Percentiles rank a stretch among this genome's conserved stretches.
phyloP scores from a whole-genome alignment of 2,888 invertebrate species.

The Hermaeophaga mercurialis region DNA sequence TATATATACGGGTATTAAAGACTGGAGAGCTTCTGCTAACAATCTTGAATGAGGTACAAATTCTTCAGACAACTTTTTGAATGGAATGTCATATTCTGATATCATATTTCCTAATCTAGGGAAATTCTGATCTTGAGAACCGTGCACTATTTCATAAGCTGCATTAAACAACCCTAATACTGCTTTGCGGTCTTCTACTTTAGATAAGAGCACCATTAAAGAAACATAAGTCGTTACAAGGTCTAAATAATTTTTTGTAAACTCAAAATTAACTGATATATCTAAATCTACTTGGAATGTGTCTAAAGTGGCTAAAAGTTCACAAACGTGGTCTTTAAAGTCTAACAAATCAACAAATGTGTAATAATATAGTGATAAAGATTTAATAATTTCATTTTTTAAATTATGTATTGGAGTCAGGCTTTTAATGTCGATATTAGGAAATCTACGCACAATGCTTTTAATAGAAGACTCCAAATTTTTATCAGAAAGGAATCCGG shows the following conservation, averaged over 20 bases:
- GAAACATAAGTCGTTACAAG: slow-evolving; percentile 92
- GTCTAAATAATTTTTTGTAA: slow-evolving; percentile 95
- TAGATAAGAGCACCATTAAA: slow-evolving; percentile 95
- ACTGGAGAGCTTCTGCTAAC: slow-evolving; percentile 83
- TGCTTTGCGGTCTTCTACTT: slow-evolving; percentile 97
- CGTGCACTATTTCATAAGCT: slow-evolving; percentile 95
- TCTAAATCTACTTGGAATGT: slow-evolving; percentile 94
- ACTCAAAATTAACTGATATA: slow-evolving; percentile 93
- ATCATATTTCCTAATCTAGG: slow-evolving; percentile 97
- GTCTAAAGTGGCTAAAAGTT: slow-evolving; percentile 92
- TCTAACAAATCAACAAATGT: slow-evolving; percentile 98
- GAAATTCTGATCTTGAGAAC: slow-evolving; percentile 85
- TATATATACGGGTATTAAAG: slow-evolving; percentile 85
- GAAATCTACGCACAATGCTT: slow-evolving; percentile 92
- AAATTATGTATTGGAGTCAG: slow-evolving; percentile 85
- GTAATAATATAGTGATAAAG: slow-evolving; percentile 95
- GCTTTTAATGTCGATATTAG: slow-evolving; percentile 92
- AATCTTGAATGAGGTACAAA: slow-evolving; percentile 93
- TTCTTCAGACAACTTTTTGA: slow-evolving; percentile 95
- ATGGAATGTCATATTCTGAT: slow-evolving; percentile 93
- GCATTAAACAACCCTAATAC: slow-evolving; percentile 97
- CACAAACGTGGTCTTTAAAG: slow-evolving; percentile 93
- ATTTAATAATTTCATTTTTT: slow-evolving; percentile 93
- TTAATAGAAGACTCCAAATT: slow-evolving; percentile 96
- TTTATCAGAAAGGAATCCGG: slow-evolving; percentile 95